Percentiles rank a stretch among this genome's conserved stretches.
phyloP scores from a whole-genome alignment of 2,888 invertebrate genomes.

The Gerris lacustris region DNA sequence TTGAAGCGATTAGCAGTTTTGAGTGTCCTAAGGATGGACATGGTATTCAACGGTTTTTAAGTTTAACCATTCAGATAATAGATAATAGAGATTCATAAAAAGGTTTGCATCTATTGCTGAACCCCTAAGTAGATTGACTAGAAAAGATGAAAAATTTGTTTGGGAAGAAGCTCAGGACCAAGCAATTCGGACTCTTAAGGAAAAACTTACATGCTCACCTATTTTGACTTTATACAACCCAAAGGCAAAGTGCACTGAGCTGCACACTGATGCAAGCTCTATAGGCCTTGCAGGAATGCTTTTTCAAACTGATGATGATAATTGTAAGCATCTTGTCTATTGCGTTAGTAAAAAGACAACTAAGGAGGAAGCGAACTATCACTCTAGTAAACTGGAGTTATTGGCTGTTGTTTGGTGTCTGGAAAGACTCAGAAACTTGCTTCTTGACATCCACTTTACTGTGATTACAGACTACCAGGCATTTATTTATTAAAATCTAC shows the following conservation, averaged over 20 bases:
- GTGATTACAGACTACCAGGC: slow-evolving; percentile 31
- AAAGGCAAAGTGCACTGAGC: slow-evolving; percentile 13
- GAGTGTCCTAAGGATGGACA: not conserved
- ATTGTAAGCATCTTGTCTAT: slow-evolving; percentile 26
- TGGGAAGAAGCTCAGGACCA: not conserved
- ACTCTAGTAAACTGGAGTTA: slow-evolving; percentile 31
- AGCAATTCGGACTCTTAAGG: slow-evolving; percentile 18
- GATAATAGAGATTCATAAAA: not conserved
- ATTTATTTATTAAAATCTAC: slow-evolving; percentile 25
- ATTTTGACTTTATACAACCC: slow-evolving; percentile 33
- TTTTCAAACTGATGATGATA: slow-evolving; percentile 25
- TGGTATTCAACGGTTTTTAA: not conserved
- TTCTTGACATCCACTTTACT: slow-evolving; percentile 25
- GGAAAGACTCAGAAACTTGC: slow-evolving; percentile 20
- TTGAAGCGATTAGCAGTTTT: slow-evolving; percentile 17
- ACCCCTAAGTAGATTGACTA: not conserved
- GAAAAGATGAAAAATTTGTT: not conserved
- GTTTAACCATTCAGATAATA: not conserved
- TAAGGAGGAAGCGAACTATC: slow-evolving; percentile 28
- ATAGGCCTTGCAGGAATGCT: slow-evolving; percentile 28
- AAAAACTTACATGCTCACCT: slow-evolving; percentile 23
- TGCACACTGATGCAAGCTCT: slow-evolving; percentile 24
- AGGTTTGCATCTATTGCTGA: not conserved
- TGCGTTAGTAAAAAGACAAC: slow-evolving; percentile 28
- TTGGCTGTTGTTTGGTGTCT: slow-evolving; percentile 27